These are phyloP conservation scores for Sinopyrophorus schimmeli DNA, from an alignment of 2,888 invertebrate genomes.

Conservation along the genomic window DNA sequence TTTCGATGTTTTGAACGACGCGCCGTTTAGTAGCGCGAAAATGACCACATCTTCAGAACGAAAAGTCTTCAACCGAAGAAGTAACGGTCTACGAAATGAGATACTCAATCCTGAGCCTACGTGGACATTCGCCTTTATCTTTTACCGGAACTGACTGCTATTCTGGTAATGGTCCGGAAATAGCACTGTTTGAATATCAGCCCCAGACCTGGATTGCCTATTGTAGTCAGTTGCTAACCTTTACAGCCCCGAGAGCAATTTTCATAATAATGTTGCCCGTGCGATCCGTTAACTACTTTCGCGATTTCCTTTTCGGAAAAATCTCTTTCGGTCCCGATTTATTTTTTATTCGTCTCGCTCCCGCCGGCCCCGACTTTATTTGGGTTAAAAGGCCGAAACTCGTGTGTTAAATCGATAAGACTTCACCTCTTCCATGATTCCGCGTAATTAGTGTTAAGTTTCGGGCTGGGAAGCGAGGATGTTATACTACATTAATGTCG, in stretches of 20 bases:
- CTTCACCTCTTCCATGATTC: too few relatives aligned
- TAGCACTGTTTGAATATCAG: constrained; percentile 41
- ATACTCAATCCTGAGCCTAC: constrained; percentile 40
- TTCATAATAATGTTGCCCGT: constrained; percentile 24
- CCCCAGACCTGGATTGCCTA: constrained; percentile 35
- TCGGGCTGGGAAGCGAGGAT: too few relatives aligned
- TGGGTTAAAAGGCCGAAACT: constrained; percentile 3
- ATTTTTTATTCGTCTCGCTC: not conserved
- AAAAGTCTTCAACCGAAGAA: constrained; percentile 32
- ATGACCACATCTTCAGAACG: constrained; percentile 29
- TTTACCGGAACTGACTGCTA: constrained; percentile 42
- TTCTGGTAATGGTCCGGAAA: constrained; percentile 45
- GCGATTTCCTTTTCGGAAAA: constrained; percentile 12
- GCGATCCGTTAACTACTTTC: constrained; percentile 20
- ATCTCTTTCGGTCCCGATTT: not conserved
- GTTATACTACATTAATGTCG: too few relatives aligned
- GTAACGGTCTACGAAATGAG: constrained; percentile 45
- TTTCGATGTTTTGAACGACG: constrained; percentile 23
- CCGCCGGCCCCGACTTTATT: not conserved
- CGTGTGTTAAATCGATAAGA: not conserved
- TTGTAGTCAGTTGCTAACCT: constrained; percentile 34
- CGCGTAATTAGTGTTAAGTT: too few relatives aligned
- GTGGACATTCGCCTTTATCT: constrained; percentile 43
- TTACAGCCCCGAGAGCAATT: constrained; percentile 26
- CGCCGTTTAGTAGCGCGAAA: constrained; percentile 21